Base-by-base conservation (phyloP, 2,888 invertebrate species). In the Agrypnus murinus region DNA sequence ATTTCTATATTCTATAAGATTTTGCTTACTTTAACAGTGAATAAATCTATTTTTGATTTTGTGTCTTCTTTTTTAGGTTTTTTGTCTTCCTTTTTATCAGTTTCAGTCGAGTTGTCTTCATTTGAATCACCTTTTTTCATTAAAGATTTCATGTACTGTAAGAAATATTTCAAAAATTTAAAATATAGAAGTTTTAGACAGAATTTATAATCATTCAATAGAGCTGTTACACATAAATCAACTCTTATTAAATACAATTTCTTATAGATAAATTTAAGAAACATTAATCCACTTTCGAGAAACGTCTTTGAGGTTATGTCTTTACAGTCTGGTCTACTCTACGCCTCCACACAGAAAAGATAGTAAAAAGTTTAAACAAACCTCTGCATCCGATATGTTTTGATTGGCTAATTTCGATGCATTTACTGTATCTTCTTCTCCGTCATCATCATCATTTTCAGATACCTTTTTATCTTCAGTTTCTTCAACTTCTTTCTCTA, bases 381-480 rank as follows among this genome's bases (percentile, higher is more conserved):
- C 92, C 85, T 94, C 93, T 77, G 92, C 85, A 86, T 95, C 95
- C 81, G 93, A 93, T 55, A 95, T 91, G 77, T 91, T 87, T 82
- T 92, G 89, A 82, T 92, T 87, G 0, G 94, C 93, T 55, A 90
- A 83, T 84, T 93, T 93, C n/a, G 40, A 17, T 19, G 34, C 1
- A 7, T 38, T n/a, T n/a, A n/a, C n/a, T n/a, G n/a, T 8, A 38
- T 38, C 55, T 86, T 83, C 65, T 78, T 2, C 25, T 25, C 5
- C 75, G 45, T 75, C 74, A 31, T 84, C 78, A 36, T 78, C 78
- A 45, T 75, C 75, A 45, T 75, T 73, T 68, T 15, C 76, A 40
- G 73, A 69, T 34, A 32, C 50, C 45, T 45, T 31, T 46, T 50
- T 17, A 57, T 77, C 78, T 65, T 80, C 77, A 12, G 81, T 80